Base-by-base conservation (phyloP, 2,888 invertebrate genomes). In the Drosophila robusta region DNA sequence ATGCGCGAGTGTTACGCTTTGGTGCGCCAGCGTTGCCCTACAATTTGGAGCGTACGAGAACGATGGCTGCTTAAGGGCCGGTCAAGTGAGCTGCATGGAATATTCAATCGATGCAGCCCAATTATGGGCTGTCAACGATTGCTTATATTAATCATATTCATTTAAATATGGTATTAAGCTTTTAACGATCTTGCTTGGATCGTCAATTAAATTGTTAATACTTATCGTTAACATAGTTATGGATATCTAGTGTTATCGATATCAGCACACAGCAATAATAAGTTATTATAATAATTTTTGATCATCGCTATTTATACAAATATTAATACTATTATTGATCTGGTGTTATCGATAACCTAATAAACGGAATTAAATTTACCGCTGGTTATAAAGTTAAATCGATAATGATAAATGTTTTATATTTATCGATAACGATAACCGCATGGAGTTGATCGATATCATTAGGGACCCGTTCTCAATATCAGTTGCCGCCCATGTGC, bases 1-100 rank as follows among this genome's bases (percentile, higher is more conserved):
- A 42, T 58, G 49, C 39, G 52, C 39, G 39, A 42, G 54, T 66
- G 78, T 67, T 75, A 72, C 76, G 83, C 80, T 73, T 80, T 76
- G 77, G 60, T 76, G 73, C 66, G 57, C 64, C 55, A 51, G 18
- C 50, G 24, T 16, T 63, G 46, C 82, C 34, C 77, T 76, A 66
- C 36, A 44, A 12, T 51, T 45, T 52, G 32, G 44, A 49, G 47
- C 29, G 54, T 52, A 58, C 57, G 16, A 38, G 22, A 39, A 14
- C 26, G 29, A 34, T 16, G 45, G 4, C 29, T 63, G 42, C 32
- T 45, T 42, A 39, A 41, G 39, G 42, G 41, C 29, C 29, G 42
- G 41, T 22, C 18, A 41, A 32, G 32, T 22, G 22, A 32, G n/a
- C 41, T 42, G 51, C 18, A n/a, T 29, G 4, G 34, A 29, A 41